Conservation (phyloP, 2,113 vertebrate genomes). For the Salvelinus alpinus region DNA sequence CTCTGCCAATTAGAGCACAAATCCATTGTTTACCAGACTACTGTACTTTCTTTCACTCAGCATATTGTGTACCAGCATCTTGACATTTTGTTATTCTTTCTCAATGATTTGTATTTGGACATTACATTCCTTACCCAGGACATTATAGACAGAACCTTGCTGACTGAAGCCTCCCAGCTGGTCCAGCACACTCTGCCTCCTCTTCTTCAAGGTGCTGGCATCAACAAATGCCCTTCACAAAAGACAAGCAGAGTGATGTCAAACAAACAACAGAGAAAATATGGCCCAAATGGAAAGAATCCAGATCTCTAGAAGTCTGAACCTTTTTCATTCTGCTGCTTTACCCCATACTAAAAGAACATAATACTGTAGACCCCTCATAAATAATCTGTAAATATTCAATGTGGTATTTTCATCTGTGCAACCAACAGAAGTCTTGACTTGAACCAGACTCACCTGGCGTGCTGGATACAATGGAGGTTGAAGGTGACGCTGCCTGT, state of each 20-base stretch:
- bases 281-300: background rate
- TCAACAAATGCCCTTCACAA: slow-evolving; percentile 86
- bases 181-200: slow-evolving; percentile 80
- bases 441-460: slow-evolving; percentile 68
- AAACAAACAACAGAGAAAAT: background rate
- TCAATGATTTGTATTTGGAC: background rate
- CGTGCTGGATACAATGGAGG: slow-evolving; percentile 88
- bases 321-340: no score
- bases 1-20: slow-evolving; percentile 69
- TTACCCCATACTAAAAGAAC: no score
- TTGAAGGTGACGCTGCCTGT: slow-evolving; percentile 88
- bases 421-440: background rate
- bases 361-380: no score
- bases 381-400: no score
- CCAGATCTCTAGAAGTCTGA: no score
- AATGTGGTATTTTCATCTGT: no score
- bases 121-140: slow-evolving; percentile 78
- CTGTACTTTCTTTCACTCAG: background rate
- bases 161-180: slow-evolving; percentile 86
- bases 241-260: background rate
- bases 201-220: slow-evolving; percentile 76
- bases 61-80: background rate
- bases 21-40: no score
- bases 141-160: slow-evolving; percentile 82
- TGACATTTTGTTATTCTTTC: no score